Percentiles rank a stretch among this genome's conserved stretches.
phyloP scores from a whole-genome alignment of 1,140 invertebrate species.

The Steinernema feltiae region DNA sequence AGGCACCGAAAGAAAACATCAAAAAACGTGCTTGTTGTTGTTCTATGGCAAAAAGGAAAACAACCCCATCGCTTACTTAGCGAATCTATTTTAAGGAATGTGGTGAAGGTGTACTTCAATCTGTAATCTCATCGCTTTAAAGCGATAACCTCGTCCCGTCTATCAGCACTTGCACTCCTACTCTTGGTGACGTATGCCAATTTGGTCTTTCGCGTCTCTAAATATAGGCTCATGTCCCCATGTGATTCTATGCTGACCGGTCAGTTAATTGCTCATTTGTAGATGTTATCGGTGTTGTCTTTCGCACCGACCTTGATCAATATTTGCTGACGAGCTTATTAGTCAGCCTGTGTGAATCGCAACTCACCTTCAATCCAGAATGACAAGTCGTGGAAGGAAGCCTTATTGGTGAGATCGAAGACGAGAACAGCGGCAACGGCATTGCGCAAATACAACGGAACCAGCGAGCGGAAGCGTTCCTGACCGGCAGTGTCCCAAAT shows the following conservation, averaged over 20 bases:
- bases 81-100: neutral
- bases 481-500: conserved; percentile 72
- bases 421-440: conserved; percentile 93
- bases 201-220: no score
- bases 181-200: neutral
- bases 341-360: no score
- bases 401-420: conserved; percentile 93
- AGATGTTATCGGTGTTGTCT: no score
- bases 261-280: no score
- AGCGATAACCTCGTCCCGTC: no score
- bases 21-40: neutral
- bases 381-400: conserved; percentile 67
- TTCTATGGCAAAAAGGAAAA: neutral
- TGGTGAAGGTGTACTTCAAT: neutral
- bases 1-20: neutral
- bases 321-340: neutral
- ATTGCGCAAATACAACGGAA: conserved; percentile 95
- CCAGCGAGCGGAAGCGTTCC: conserved; percentile 83
- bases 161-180: no score
- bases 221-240: no score
- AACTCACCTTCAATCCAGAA: neutral
- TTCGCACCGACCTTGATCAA: neutral
- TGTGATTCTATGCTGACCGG: no score
- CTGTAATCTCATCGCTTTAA: neutral
- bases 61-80: neutral